Percentiles rank a stretch among this genome's conserved stretches.
Conservation (phyloP, 35 echinoderm and acorn worm genomes). For the Apostichopus californicus region DNA sequence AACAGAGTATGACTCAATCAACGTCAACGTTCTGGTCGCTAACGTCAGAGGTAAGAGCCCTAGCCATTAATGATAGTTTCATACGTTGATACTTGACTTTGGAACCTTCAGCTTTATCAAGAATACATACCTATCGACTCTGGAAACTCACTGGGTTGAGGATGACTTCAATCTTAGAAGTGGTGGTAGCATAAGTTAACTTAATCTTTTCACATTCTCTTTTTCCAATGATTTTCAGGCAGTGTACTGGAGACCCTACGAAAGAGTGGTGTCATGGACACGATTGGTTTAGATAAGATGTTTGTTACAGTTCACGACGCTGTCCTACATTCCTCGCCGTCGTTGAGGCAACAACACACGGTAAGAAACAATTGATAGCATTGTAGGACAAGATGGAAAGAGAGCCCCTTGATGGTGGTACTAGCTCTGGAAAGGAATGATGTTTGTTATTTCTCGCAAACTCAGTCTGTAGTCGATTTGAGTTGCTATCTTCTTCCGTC, state of each 20-base stretch:
- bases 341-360: too few relatives aligned
- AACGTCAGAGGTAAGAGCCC: constrained; percentile 78
- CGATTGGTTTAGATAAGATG: constrained; percentile 74
- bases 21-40: constrained; percentile 72
- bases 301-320: constrained; percentile 92
- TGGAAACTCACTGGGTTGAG: too few relatives aligned
- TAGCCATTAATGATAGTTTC: background rate
- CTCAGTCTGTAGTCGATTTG: too few relatives aligned
- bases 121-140: too few relatives aligned
- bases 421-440: too few relatives aligned
- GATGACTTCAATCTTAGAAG: too few relatives aligned
- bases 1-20: constrained; percentile 79
- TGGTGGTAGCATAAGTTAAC: background rate
- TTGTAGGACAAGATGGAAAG: too few relatives aligned
- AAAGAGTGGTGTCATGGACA: constrained; percentile 77
- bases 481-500: too few relatives aligned
- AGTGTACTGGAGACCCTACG: constrained; percentile 56
- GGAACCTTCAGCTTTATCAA: constrained; percentile 81
- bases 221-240: constrained; percentile 25
- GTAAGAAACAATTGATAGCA: too few relatives aligned
- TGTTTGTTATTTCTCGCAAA: too few relatives aligned
- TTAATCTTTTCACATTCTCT: background rate
- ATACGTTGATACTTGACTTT: constrained; percentile 90
- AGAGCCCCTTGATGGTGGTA: too few relatives aligned
- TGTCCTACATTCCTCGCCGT: constrained; percentile 50